Evolutionary conservation across 2,113 vertebrate species (phyloP).

Genomic region (Rhizomys pruinosus): DNA sequence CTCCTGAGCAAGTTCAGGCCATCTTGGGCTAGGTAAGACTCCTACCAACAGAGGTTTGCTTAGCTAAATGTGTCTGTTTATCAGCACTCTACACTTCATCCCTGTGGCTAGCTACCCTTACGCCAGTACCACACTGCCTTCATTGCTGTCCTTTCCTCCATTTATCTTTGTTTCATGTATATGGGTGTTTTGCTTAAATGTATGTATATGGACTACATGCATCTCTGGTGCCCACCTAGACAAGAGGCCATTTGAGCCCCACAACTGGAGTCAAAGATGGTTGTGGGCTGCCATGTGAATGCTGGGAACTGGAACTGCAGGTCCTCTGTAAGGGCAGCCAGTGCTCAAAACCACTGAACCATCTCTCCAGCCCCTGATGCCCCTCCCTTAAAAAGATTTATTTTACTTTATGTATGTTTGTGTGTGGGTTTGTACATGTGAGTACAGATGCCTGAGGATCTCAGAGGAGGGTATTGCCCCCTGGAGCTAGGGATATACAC

Average conservation of each 20-base stretch:
- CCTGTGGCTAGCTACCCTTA: background rate
- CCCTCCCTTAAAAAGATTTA: too few species aligned
- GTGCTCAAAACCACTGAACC: too few species aligned
- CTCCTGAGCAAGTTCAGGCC: background rate
- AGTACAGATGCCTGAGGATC: background rate
- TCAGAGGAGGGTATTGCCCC: background rate
- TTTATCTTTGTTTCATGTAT: background rate
- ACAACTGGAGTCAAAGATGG: too few species aligned
- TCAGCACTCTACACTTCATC: background rate
- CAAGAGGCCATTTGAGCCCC: too few species aligned
- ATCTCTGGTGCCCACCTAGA: too few species aligned
- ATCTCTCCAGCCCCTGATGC: too few species aligned
- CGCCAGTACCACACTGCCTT: background rate
- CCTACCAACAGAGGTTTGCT: too few species aligned
- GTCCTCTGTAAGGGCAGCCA: too few species aligned
- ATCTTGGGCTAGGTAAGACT: background rate
- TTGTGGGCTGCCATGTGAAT: too few species aligned
- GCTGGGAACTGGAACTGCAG: too few species aligned
- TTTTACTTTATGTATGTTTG: background rate
- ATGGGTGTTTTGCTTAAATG: background rate
- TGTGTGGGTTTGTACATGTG: too few species aligned
- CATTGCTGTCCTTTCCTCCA: background rate
- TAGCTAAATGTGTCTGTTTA: background rate
- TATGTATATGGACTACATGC: too few species aligned
- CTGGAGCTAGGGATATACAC: background rate